A percentile compares a stretch with the other conserved stretches of the same genome.
Conservation (phyloP, 1,140 invertebrate genomes). For the Plodia interpunctella region DNA sequence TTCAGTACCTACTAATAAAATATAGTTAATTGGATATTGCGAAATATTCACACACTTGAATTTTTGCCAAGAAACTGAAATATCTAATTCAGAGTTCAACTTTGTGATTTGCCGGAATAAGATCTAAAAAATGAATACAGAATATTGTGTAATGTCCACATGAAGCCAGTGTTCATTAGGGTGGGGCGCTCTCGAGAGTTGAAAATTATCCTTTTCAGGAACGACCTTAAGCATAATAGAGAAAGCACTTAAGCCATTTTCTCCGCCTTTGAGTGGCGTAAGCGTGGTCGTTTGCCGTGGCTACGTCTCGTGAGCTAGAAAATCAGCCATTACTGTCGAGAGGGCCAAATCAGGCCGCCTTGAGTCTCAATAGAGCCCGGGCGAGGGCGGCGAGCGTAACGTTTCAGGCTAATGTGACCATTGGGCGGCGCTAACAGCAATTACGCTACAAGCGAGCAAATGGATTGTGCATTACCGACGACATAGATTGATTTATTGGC, state of each 20-base stretch:
- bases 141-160: constrained; percentile 27
- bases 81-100: too few species aligned
- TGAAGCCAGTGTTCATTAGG: constrained; percentile 32
- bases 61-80: too few species aligned
- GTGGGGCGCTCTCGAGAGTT: constrained; percentile 65
- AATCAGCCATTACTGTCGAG: constrained; percentile 70
- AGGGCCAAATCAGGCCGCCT: constrained; percentile 44
- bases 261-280: constrained; percentile 76
- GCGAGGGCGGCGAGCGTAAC: constrained; percentile 26
- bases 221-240: constrained; percentile 76
- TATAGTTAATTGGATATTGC: too few species aligned
- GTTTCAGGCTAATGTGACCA: constrained; percentile 64
- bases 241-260: constrained; percentile 77
- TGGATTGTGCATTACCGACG: constrained; percentile 72
- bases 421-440: constrained; percentile 73
- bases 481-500: constrained; percentile 73
- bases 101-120: too few species aligned
- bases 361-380: constrained; percentile 34
- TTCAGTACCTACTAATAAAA: too few species aligned
- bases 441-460: constrained; percentile 72
- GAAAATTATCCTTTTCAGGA: constrained; percentile 77
- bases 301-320: constrained; percentile 72
- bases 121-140: background rate
- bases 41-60: too few species aligned
- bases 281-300: constrained; percentile 66